Evolutionary conservation across 2,888 invertebrate genomes (phyloP), one percentile per base, ranked within the genome.

Genomic region (Eristalinus aeneus): DNA sequence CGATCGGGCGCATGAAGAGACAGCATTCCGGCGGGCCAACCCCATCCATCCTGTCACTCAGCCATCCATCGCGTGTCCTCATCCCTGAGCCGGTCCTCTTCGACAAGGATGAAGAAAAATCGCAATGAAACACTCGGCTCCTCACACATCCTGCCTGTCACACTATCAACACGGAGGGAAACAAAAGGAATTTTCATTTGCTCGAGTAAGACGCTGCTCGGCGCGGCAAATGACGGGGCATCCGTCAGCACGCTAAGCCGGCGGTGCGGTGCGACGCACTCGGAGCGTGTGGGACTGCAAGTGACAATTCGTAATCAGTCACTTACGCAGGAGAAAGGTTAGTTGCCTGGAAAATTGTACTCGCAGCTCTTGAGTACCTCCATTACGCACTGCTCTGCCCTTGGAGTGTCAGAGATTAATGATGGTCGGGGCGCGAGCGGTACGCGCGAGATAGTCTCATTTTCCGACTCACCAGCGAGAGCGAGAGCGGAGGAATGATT

Each of bases 221-320:
- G 77, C 81, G 85, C 34, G 34, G 34, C 34, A 77, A 81, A 86
- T 63, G 58, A 60, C 74, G 53, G 61, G 69, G 20, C 82, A 86
- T 86, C 71, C 72, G 64, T 86, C 85, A 82, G 68, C 36, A 16
- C 31, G 46, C 60, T 77, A 86, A 64, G 84, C 71, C 56, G 75
- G 69, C n/a, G 71, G 76, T 46, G 46, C 46, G 64, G 53, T 56
- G 1, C 36, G 34, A 3, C 10, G 34, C 36, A 6, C 61, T 68
- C 1, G 46, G 36, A 39, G 20, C 12, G 23, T 31, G 46, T 63
- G 63, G 61, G 71, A 76, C 34, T 82, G 74, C 69, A 77, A 72
- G 86, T 82, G 82, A 78, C 86, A 82, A 86, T 86, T 82, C 74
- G 67, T 73, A 82, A 86, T 86, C 67, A 78, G 86, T 86, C 77